Percentiles rank a stretch among this genome's conserved stretches.
These are phyloP conservation scores for Sphecodes monilicornis DNA, from an alignment of 2,888 invertebrate genomes.

Conservation along the genomic window DNA sequence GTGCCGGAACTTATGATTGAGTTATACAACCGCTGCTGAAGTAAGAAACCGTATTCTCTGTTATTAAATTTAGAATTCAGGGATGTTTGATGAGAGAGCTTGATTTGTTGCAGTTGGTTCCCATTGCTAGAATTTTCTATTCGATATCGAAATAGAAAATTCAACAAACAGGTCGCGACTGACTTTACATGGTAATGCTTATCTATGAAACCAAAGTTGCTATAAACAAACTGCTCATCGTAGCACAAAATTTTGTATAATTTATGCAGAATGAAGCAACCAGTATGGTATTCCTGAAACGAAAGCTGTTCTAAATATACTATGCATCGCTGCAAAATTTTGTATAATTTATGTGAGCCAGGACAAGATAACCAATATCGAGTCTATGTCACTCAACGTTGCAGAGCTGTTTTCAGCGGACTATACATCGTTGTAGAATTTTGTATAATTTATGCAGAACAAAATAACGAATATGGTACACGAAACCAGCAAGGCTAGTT, in stretches of 20 bases:
- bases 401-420: background rate
- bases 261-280: no score
- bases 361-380: background rate
- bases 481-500: no score
- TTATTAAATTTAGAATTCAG: conserved; percentile 1
- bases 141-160: background rate
- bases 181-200: background rate
- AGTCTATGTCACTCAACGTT: background rate
- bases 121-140: background rate
- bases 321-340: background rate
- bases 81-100: background rate
- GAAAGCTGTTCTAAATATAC: background rate
- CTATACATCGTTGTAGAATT: background rate
- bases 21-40: background rate
- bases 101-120: background rate
- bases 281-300: background rate
- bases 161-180: background rate
- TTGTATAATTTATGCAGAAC: background rate
- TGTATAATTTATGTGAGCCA: background rate
- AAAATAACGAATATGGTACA: background rate
- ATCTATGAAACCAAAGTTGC: background rate
- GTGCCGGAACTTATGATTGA: background rate
- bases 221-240: no score
- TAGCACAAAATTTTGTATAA: no score
- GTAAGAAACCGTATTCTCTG: background rate